Evolutionary conservation across 2,797 vertebrate genomes (phyloP).

Genomic region (Rhinella marina): DNA sequence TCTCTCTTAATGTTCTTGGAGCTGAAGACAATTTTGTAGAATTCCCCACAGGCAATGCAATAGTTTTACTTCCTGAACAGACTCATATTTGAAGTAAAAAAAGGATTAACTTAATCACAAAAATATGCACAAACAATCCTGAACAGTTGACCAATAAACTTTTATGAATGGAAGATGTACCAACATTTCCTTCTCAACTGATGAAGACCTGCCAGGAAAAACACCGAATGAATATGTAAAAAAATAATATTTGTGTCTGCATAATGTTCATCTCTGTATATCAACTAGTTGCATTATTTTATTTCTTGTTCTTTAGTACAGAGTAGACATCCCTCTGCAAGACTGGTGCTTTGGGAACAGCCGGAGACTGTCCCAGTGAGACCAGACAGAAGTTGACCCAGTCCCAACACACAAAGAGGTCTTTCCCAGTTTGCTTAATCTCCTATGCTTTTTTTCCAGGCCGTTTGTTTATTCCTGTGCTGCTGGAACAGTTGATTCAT

Average conservation of each 20-base stretch:
- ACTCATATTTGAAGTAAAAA: background rate
- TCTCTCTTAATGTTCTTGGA: background rate
- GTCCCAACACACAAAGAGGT: conserved; percentile 50
- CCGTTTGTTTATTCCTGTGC: conserved; percentile 53
- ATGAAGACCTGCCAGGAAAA: conserved; percentile 27
- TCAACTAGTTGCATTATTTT: background rate
- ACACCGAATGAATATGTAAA: conserved; percentile 27
- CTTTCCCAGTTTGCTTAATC: conserved; percentile 60
- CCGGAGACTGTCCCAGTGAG: conserved; percentile 35
- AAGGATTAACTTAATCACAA: conserved; percentile 2
- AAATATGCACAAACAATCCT: conserved; percentile 14
- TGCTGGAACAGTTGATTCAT: conserved; percentile 51
- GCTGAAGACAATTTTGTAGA: background rate
- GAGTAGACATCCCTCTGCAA: conserved; percentile 11
- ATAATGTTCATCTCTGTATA: conserved; percentile 2
- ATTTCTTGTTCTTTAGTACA: background rate
- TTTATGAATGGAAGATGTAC: background rate
- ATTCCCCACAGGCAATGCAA: conserved; percentile 13
- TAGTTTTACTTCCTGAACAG: background rate
- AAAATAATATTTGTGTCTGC: background rate
- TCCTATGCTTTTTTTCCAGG: conserved; percentile 30
- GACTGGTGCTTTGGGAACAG: conserved; percentile 12
- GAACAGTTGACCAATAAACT: background rate
- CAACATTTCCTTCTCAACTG: background rate
- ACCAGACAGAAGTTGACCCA: conserved; percentile 54